phyloP scores from a whole-genome alignment of 2,113 vertebrate genomes.

The Dicentrarchus labrax region DNA sequence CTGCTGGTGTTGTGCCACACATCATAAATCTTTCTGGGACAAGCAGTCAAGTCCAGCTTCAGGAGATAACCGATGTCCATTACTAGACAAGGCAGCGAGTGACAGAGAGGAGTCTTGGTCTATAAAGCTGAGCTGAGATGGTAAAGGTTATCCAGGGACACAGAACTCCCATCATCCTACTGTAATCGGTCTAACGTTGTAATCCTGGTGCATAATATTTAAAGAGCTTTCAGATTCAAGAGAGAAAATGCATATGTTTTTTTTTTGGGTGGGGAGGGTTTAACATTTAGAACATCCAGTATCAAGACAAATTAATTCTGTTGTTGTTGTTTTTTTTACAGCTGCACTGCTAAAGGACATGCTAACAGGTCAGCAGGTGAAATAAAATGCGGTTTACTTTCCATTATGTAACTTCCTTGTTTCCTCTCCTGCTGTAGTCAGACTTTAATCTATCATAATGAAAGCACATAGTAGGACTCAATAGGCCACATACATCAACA shows the following conservation, averaged over 20 bases:
- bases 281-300: background rate
- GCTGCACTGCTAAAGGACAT: background rate
- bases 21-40: constrained; percentile 65
- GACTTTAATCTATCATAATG: constrained; percentile 19
- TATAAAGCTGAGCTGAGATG: constrained; percentile 13
- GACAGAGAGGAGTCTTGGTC: constrained; percentile 18
- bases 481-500: constrained; percentile 1
- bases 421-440: constrained; percentile 10
- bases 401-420: constrained; percentile 29
- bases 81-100: constrained; percentile 17
- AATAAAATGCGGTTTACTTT: constrained; percentile 18
- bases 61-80: constrained; percentile 49
- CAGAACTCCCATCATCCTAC: constrained; percentile 16
- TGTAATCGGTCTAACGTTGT: constrained; percentile 11
- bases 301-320: background rate
- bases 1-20: constrained; percentile 57
- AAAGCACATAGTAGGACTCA: constrained; percentile 16
- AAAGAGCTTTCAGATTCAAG: background rate
- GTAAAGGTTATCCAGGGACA: constrained; percentile 49
- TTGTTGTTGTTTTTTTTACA: constrained; percentile 13
- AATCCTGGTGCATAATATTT: constrained; percentile 3
- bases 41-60: constrained; percentile 52
- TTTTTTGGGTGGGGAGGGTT: background rate
- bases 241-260: background rate
- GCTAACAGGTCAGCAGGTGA: constrained; percentile 24